Evolutionary conservation across 2,888 invertebrate species (phyloP), one percentile per base, ranked within the genome.

Genomic region (Drosophila bunnanda): DNA sequence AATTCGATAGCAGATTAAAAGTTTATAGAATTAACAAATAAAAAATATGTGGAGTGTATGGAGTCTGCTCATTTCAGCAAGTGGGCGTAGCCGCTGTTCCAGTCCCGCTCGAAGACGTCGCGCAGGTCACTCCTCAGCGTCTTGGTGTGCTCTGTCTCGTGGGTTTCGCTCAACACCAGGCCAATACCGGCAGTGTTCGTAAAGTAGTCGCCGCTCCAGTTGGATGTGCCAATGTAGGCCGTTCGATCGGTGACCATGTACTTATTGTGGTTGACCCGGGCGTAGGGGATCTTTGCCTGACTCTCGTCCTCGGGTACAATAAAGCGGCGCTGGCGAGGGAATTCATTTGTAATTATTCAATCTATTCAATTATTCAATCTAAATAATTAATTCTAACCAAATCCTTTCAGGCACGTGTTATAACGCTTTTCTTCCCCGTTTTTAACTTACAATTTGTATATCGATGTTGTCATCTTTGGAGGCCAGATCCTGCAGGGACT

Each of bases 121-220:
- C 96, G 95, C 50, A 99, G 93, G 80, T 98, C 95, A 59, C 93
- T 93, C 34, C 97, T 93, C n/a, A 98, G 92, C 8, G 94, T 94
- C 13, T 92, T 93, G 4, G 92, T 90, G 30, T 41, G 38, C 6
- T n/a, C 71, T 85, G 94, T 93, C 1, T 72, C 54, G 22, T 78
- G 62, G 0, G 92, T 91, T 58, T 93, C 93, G 39, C 92, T 91
- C 32, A 95, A 90, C 0, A 97, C 94, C 60, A 98, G 93, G 0
- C 96, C 96, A 32, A 97, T 95, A 20, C 99, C 99, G 2, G 96
- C 99, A 0, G 99, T 99, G 82, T 95, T 93, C 0, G 94, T 95
- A 92, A 99, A 99, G 92, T 99, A 99, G 92, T 99, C 99, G 0
- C 97, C 98, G 0, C 97, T 96, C 99, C 99, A 99, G 93, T 99